These are phyloP conservation scores for Zelostemma sp. DNA, from an alignment of 1,140 invertebrate genomes.

Conservation along the genomic window DNA sequence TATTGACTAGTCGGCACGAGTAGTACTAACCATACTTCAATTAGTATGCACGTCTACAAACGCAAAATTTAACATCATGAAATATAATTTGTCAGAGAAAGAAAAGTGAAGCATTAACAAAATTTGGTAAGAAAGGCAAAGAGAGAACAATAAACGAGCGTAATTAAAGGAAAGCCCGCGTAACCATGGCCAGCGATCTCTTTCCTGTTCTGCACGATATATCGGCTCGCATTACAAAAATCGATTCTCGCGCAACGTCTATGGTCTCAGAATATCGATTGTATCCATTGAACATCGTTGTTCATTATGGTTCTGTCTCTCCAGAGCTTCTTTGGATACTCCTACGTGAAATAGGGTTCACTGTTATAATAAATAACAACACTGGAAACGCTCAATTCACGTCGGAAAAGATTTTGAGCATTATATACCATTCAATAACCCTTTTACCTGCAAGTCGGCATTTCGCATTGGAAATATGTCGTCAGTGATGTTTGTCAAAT, in stretches of 20 bases:
- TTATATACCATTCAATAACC: too few relatives aligned
- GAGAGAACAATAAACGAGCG: slow-evolving; percentile 56
- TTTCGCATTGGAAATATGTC: too few relatives aligned
- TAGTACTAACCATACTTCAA: too few relatives aligned
- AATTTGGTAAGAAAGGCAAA: slow-evolving; percentile 3
- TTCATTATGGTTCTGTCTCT: slow-evolving; percentile 29
- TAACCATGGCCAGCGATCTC: slow-evolving; percentile 31
- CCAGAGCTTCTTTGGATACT: slow-evolving; percentile 22
- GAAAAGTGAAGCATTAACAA: slow-evolving; percentile 12
- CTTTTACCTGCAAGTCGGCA: too few relatives aligned
- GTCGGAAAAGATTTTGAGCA: neutral
- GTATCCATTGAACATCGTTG: slow-evolving; percentile 40
- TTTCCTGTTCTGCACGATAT: slow-evolving; percentile 27
- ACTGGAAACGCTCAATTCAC: slow-evolving; percentile 17
- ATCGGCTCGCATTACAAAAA: slow-evolving; percentile 44
- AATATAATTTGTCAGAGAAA: slow-evolving; percentile 13
- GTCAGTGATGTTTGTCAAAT: too few relatives aligned
- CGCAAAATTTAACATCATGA: slow-evolving; percentile 11
- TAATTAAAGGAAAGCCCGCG: slow-evolving; percentile 53
- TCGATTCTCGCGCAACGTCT: slow-evolving; percentile 38
- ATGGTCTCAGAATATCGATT: slow-evolving; percentile 40
- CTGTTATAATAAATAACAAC: slow-evolving; percentile 27
- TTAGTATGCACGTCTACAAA: too few relatives aligned
- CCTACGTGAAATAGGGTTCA: neutral
- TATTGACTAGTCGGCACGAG: too few relatives aligned